A percentile compares a stretch with the other conserved stretches of the same genome.
phyloP scores from a whole-genome alignment of 2,888 invertebrate genomes.

The Steinernema hermaphroditum region DNA sequence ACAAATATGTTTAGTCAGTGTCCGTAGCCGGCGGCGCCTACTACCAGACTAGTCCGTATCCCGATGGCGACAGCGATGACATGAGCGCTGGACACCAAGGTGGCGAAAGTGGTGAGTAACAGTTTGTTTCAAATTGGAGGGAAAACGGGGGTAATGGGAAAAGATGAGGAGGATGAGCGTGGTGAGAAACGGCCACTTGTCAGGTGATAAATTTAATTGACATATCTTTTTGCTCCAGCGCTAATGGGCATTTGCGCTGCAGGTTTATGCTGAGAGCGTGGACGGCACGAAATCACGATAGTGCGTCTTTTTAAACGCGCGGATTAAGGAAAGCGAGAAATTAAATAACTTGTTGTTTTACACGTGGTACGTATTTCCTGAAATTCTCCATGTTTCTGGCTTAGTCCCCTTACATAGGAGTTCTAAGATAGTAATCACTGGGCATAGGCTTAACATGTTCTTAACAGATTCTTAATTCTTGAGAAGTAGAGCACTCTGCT shows the following conservation, averaged over 20 bases:
- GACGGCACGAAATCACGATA: no score
- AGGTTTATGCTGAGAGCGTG: slow-evolving; percentile 26
- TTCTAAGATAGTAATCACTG: no score
- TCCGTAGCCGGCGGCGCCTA: slow-evolving; percentile 10
- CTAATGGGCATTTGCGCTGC: slow-evolving; percentile 14
- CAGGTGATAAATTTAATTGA: slow-evolving; percentile 31
- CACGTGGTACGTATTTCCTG: no score
- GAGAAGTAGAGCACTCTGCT: no score
- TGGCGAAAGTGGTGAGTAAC: background rate
- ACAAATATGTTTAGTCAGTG: background rate
- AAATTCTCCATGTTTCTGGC: no score
- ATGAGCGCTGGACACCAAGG: slow-evolving; percentile 5
- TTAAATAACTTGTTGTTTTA: no score
- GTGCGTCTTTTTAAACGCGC: no score
- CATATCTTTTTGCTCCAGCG: slow-evolving; percentile 28
- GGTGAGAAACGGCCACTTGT: slow-evolving; percentile 25
- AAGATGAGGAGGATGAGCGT: background rate
- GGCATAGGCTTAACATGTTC: no score
- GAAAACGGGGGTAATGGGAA: background rate
- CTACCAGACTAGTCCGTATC: slow-evolving; percentile 26
- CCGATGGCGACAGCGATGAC: slow-evolving; percentile 8
- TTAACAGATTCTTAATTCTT: no score
- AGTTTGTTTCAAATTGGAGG: background rate
- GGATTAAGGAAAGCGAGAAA: no score
- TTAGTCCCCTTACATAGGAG: no score